phyloP scores from a whole-genome alignment of 2,888 invertebrate species.

The Drosophila atripex region DNA sequence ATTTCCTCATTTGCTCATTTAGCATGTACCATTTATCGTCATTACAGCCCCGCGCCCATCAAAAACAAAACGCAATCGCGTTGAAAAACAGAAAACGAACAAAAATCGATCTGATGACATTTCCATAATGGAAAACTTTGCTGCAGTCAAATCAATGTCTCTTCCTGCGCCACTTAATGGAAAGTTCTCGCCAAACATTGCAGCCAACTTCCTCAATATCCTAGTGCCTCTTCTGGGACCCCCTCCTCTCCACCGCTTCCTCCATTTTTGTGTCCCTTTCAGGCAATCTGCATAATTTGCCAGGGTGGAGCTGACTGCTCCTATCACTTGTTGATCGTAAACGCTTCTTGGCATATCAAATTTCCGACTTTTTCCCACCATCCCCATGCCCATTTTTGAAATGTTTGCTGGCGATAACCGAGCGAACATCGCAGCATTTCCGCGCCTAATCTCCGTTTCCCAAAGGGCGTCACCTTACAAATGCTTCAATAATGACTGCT shows the following conservation, averaged over 20 bases:
- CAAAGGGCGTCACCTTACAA: conserved; percentile 54
- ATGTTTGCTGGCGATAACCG: conserved; percentile 45
- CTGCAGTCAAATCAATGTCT: conserved; percentile 49
- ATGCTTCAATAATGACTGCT: conserved; percentile 70
- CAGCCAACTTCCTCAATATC: conserved; percentile 51
- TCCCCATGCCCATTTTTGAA: conserved; percentile 22
- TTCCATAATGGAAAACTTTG: conserved; percentile 50
- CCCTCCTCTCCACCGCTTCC: neutral
- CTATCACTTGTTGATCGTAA: conserved; percentile 52
- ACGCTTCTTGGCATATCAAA: conserved; percentile 52
- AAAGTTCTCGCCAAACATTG: conserved; percentile 47
- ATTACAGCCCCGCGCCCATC: conserved; percentile 11
- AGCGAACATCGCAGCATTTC: conserved; percentile 64
- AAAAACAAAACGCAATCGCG: conserved; percentile 13
- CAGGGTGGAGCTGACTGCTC: conserved; percentile 32
- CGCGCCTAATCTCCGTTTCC: conserved; percentile 64
- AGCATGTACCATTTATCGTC: conserved; percentile 24
- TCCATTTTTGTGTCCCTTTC: conserved; percentile 1
- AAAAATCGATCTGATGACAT: conserved; percentile 49
- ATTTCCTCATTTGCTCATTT: conserved; percentile 4
- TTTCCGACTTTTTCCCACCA: conserved; percentile 43
- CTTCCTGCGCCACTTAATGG: conserved; percentile 44
- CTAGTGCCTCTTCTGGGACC: conserved; percentile 11
- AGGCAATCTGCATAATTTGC: conserved; percentile 71
- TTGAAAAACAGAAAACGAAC: conserved; percentile 22